A percentile compares a stretch with the other conserved stretches of the same genome.
These are phyloP conservation scores for Arctia plantaginis DNA, from an alignment of 2,888 invertebrate genomes.

Conservation along the genomic window DNA sequence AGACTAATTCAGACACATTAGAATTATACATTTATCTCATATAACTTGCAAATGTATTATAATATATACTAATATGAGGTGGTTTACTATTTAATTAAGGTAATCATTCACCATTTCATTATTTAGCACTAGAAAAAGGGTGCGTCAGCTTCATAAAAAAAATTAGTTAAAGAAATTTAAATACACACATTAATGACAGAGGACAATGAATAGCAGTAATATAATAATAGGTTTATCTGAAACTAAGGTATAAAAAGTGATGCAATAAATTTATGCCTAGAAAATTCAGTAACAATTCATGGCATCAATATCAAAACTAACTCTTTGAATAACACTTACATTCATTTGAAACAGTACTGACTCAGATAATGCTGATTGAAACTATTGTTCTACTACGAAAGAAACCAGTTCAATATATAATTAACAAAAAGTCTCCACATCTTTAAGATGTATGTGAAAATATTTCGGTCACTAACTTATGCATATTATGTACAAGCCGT, in stretches of 20 bases:
- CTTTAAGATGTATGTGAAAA: background rate
- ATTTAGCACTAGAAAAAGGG: too few species aligned
- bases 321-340: background rate
- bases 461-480: constrained; percentile 33
- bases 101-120: too few species aligned
- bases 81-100: too few species aligned
- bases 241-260: background rate
- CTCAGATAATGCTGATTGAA: background rate
- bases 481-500: constrained; percentile 17
- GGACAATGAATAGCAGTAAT: too few species aligned
- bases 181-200: too few species aligned
- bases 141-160: too few species aligned
- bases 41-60: too few species aligned
- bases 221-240: too few species aligned
- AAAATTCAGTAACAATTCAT: background rate
- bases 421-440: background rate
- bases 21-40: too few species aligned
- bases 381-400: background rate
- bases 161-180: too few species aligned
- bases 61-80: too few species aligned
- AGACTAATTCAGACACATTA: too few species aligned
- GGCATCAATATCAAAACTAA: background rate
- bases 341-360: background rate
- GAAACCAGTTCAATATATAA: background rate
- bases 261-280: background rate